Evolutionary conservation across 2,113 vertebrate genomes (phyloP).

Genomic region (Eira barbara): DNA sequence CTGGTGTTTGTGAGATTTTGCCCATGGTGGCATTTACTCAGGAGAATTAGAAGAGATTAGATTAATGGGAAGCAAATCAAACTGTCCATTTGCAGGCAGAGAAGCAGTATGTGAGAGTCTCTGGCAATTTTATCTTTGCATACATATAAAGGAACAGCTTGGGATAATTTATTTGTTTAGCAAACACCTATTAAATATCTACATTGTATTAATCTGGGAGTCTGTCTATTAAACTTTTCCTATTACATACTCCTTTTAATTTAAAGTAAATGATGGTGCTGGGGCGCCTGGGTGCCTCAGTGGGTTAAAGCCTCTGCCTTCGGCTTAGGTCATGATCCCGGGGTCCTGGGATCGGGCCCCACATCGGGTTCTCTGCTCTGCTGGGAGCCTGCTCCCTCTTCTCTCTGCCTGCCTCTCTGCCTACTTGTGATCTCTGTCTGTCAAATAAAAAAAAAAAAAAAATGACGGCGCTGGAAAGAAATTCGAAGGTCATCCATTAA

Average conservation of each 20-base stretch:
- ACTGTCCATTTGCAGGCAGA: neutral
- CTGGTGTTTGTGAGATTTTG: neutral
- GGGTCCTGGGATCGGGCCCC: too few species aligned
- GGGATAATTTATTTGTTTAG: neutral
- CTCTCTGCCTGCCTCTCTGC: too few species aligned
- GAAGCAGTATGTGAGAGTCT: neutral
- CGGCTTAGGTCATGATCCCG: too few species aligned
- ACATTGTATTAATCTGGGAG: neutral
- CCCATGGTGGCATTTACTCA: neutral
- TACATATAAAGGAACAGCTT: neutral
- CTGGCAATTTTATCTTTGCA: neutral
- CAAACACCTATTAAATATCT: neutral
- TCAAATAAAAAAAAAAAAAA: too few species aligned
- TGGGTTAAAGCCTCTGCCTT: too few species aligned
- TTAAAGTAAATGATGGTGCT: slow-evolving; percentile 19
- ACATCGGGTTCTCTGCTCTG: too few species aligned
- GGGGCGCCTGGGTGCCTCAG: too few species aligned
- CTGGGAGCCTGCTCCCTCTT: too few species aligned
- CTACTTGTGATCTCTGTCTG: too few species aligned
- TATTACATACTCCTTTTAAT: slow-evolving; percentile 7
- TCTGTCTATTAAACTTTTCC: neutral
- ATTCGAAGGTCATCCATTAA: neutral
- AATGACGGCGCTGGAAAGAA: neutral
- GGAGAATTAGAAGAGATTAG: neutral
- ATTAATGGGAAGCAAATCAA: neutral